These are phyloP conservation scores for Atopsyche davidsoni DNA, from an alignment of 1,140 invertebrate genomes.

Conservation along the genomic window DNA sequence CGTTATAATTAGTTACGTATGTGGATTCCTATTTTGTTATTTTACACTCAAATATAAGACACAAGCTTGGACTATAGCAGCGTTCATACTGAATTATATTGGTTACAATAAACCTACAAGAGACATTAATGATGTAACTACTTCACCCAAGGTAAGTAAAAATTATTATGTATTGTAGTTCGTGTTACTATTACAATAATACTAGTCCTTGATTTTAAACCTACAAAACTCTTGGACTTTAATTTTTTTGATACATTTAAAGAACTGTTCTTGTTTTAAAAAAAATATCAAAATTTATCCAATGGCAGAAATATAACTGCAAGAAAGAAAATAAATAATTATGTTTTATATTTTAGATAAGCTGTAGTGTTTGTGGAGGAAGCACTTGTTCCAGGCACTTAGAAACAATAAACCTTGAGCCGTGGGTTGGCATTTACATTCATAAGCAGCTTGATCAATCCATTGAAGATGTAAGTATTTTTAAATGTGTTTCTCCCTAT, in stretches of 20 bases:
- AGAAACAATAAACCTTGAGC: constrained; percentile 42
- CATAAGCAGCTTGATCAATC: constrained; percentile 59
- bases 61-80: constrained; percentile 5
- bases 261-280: no score
- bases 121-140: not conserved
- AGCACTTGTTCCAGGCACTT: constrained; percentile 49
- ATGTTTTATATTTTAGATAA: constrained; percentile 9
- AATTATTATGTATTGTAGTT: no score
- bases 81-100: constrained; percentile 10
- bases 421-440: constrained; percentile 60
- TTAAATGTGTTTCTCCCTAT: no score
- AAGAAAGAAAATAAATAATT: no score
- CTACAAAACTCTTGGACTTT: no score
- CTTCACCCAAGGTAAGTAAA: constrained; percentile 18
- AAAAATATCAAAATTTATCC: no score
- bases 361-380: constrained; percentile 34
- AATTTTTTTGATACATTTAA: no score
- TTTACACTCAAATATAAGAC: constrained; percentile 25
- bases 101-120: not conserved
- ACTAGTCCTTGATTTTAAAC: no score
- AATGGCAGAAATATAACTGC: no score
- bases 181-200: no score
- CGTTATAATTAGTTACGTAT: constrained; percentile 21
- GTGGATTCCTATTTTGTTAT: constrained; percentile 24
- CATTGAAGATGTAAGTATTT: constrained; percentile 59